Base-by-base conservation (phyloP, 2,113 vertebrate species). In the Campylomormyrus numenius region DNA sequence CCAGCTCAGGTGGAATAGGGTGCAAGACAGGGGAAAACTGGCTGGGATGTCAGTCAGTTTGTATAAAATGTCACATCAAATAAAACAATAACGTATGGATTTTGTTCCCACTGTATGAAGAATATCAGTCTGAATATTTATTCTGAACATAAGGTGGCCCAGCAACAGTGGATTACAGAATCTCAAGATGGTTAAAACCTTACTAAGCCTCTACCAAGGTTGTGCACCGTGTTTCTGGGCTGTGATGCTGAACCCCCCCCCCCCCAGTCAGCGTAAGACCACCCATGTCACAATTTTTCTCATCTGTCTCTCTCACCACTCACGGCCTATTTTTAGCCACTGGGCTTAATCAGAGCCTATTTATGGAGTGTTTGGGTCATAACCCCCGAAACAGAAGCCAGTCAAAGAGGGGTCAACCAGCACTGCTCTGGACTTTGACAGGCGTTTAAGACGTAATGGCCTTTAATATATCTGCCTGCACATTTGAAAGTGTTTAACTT, bases 401-500 rank as follows among this genome's bases (percentile, higher is more conserved):
- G 92, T 94, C 92, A 92, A 91, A 91, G 89, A 91, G 91, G 93
- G 94, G 93, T 94, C 93, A 95, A 95, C 95, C 93, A 94, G 93
- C 92, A 92, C 92, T 92, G 93, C 93, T 93, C 92, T 91, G 91
- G 94, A 94, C 94, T 95, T 94, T 91, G 91, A 91, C 92, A 92
- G 92, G 92, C 90, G 93, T 95, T 96, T 95, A 95, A 93, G 92
- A 92, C 92, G 93, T 95, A 95, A 95, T 95, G 93, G 94, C 95
- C 94, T 94, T 94, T 95, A 92, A 93, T 19, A 83, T 90, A 93
- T 93, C 94, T 94, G 89, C 87, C 50, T 93, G 92, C 94, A 92
- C 95, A 95, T 95, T 95, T 92, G 94, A 95, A 95, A 95, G 94
- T 94, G 92, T 95, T 95, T 96, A 95, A 93, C 92, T 91, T 91